Base-by-base conservation (phyloP, 2,113 vertebrate species). In the Hydrochoerus hydrochaeris region DNA sequence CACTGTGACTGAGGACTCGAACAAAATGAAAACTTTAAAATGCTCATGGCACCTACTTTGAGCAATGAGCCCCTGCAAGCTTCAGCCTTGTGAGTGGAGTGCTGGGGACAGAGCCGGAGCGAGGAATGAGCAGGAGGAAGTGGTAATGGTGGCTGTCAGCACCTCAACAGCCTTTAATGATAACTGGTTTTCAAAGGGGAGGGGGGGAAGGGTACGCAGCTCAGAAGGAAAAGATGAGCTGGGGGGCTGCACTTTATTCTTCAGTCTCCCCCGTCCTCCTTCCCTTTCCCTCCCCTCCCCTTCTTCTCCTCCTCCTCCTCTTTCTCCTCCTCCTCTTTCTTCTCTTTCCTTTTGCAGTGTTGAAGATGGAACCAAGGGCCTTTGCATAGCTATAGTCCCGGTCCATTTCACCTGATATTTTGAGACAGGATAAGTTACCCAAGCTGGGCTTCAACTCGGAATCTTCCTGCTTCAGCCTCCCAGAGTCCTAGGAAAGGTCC, bases 251-350 rank as follows among this genome's bases (percentile, higher is more conserved):
- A 13, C 58, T 41, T 44, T 41, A 1, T 20, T 6, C 35, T n/a
- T 69, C 20, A 7, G 17, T 22, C 7, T 71, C n/a, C 19, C 19
- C 38, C 9, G 24, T 38, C 20, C 7, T 35, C 14, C 14, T 16
- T 17, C 2, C 16, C 5, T n/a, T 17, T 17, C 35, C n/a, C 20
- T 24, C n/a, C 0, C 8, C n/a, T 4, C 3, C n/a, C 4, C 7
- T 5, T 13, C 65, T 0, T 7, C 7, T 5, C 32, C 16, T 17
- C 16, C 2, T 9, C 3, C 17, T 8, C 10, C 19, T 22, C 8
- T 3, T n/a, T 14, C 6, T 5, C 16, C 67, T 16, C 30, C 32
- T 17, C 6, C 65, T 62, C 2, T 24, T 62, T 3, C 24, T 62
- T 8, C 8, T 44, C 44, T 24, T 83, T 83, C 26, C 3, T 67